Evolutionary conservation across 2,113 vertebrate species (phyloP), one percentile per base, ranked within the genome.

Genomic region (Spea multiplicata): DNA sequence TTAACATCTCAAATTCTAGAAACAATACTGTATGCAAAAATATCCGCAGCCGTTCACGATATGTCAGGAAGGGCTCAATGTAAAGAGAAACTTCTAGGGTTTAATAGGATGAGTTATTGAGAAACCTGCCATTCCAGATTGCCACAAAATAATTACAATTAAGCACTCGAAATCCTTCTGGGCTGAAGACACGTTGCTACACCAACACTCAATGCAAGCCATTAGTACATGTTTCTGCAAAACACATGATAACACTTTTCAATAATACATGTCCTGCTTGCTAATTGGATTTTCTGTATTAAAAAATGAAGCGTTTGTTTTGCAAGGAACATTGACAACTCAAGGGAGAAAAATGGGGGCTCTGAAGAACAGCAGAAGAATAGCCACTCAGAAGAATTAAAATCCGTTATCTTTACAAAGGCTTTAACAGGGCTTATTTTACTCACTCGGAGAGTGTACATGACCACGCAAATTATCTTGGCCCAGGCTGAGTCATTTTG

Each of bases 241-340:
- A 78, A 66, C 17, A 9, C 55, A 70, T 45, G 76, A 71, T 78
- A 78, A 78, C 69, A 66, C 59, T 64, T 49, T 30, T 78, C 16
- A 70, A 49, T 71, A 78, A 71, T 77, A 61, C 17, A 77, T 64
- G 55, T 62, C 55, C 10, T 50, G 48, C 12, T 71, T 53, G 57
- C 30, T 78, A 78, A 78, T 78, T 71, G 68, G 48, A 46, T 71
- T 71, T 71, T 47, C 14, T 78, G 64, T 65, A 52, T 71, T 62
- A 50, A 62, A 78, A 45, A 70, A 53, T 14, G 48, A 65, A 72
- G 0, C 8, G 30, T 46, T n/a, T 78, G 62, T 66, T 57, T 66
- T 73, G 61, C 55, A 73, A 57, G 62, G 61, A 66, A 30, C 46
- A 57, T 44, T 72, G 71, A 73, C 76, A 66, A 79, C 49, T 66